Evolutionary conservation across 2,113 vertebrate species (phyloP).

Genomic region (Micromys minutus): DNA sequence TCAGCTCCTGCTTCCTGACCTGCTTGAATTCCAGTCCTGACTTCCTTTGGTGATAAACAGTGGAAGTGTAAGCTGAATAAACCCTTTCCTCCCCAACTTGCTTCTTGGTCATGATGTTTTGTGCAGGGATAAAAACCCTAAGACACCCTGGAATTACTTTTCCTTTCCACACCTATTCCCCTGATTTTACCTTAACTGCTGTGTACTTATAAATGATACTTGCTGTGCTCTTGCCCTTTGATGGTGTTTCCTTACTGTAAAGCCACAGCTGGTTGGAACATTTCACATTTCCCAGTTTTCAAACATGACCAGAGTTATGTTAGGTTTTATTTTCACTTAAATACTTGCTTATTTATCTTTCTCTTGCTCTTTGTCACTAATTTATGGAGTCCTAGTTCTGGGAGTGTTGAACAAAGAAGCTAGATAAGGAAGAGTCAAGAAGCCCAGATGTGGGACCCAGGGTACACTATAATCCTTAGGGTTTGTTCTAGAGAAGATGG

Average conservation of each 20-base stretch:
- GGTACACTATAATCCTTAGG: neutral
- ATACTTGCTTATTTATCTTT: neutral
- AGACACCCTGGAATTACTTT: neutral
- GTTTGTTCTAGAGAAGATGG: neutral
- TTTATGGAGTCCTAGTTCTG: neutral
- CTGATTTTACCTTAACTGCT: neutral
- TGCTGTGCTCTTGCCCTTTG: neutral
- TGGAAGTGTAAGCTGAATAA: no score
- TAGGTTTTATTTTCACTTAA: neutral
- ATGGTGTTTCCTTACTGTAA: neutral
- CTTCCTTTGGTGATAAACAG: no score
- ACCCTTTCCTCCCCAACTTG: no score
- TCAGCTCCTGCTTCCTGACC: no score
- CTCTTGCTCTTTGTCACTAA: neutral
- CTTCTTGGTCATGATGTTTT: no score
- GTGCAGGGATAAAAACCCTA: no score
- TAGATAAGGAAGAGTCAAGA: neutral
- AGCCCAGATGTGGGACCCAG: neutral
- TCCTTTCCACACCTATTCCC: neutral
- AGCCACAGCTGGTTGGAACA: neutral
- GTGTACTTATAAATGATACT: neutral
- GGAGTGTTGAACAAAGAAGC: neutral
- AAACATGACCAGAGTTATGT: neutral
- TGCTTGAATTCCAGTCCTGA: no score
- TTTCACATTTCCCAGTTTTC: slow-evolving; percentile 30